These are phyloP conservation scores for Latheticus oryzae DNA, from an alignment of 2,888 invertebrate species.

Conservation along the genomic window DNA sequence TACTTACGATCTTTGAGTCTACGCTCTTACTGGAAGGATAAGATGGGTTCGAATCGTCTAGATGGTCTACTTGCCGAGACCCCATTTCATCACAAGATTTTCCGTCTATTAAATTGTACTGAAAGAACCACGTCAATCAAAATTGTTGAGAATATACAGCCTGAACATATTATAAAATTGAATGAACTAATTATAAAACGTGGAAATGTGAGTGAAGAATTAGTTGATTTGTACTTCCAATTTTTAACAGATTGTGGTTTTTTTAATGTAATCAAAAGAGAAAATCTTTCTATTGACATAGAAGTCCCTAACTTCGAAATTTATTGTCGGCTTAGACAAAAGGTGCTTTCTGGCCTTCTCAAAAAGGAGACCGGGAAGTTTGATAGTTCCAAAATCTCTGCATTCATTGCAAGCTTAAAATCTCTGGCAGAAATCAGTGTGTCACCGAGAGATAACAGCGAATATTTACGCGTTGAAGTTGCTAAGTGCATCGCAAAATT, in stretches of 20 bases:
- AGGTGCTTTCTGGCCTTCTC: conserved; percentile 15
- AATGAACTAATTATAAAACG: conserved; percentile 13
- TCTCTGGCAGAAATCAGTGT: conserved; percentile 14
- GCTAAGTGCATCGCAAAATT: conserved; percentile 14
- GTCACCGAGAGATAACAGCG: conserved; percentile 4
- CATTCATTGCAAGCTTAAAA: conserved; percentile 18
- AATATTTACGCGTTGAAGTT: conserved; percentile 15
- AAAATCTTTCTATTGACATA: conserved; percentile 4
- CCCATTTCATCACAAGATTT: conserved; percentile 22
- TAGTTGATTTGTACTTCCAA: conserved; percentile 20
- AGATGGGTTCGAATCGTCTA: conserved; percentile 26
- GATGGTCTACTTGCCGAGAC: conserved; percentile 26
- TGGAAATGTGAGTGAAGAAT: conserved; percentile 22
- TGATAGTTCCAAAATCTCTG: conserved; percentile 17
- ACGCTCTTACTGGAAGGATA: conserved; percentile 28
- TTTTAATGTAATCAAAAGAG: conserved; percentile 15
- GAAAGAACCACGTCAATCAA: conserved; percentile 18
- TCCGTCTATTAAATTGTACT: conserved; percentile 16
- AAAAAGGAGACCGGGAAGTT: conserved; percentile 11
- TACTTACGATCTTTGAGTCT: conserved; percentile 16
- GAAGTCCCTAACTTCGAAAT: conserved; percentile 10
- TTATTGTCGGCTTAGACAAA: conserved; percentile 13
- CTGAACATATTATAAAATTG: conserved; percentile 25
- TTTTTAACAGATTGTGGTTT: conserved; percentile 17
- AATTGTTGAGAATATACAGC: conserved; percentile 28